Evolutionary conservation across 2,113 vertebrate species (phyloP), one percentile per base, ranked within the genome.

Genomic region (Mus pahari): DNA sequence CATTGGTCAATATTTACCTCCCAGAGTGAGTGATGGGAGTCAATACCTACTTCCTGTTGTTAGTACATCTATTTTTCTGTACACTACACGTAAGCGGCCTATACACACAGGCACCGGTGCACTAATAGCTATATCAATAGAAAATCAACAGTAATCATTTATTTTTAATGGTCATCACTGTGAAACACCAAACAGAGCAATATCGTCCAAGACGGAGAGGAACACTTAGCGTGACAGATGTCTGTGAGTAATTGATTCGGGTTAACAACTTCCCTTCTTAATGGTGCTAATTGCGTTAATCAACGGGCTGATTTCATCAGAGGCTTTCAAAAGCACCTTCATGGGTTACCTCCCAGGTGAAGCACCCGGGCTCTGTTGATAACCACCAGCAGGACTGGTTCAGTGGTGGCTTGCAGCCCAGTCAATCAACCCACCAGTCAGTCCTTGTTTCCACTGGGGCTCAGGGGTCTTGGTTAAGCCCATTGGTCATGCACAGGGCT

Each of bases 221-320:
- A 95, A 97, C 95, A 95, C 95, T 97, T 95, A 97, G 97, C 48
- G 0, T 96, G 97, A 97, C 78, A 91, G 88, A 96, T 97, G 97
- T 90, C 95, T 83, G 77, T 58, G 93, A 94, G 62, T 97, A 98
- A 98, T 96, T 97, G 97, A 97, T 97, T 95, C 50, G 70, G 97
- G 97, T 97, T 97, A 98, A 98, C 97, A 97, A 95, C 96, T 98
- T 97, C 97, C 97, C 95, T 77, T 96, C 97, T 96, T 98, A 97
- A 97, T 97, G 97, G 97, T 94, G 97, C 94, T 98, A 98, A 98
- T 97, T 97, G 95, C n/a, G 42, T 98, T 97, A 97, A 97, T 98
- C 97, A 98, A 97, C 90, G 50, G 84, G 86, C 97, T 87, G 95
- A 97, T 97, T 97, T 97, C 97, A 97, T 96, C 97, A 95, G 84